Base-by-base conservation (phyloP, 2,113 vertebrate species). In the Actenoides lindsayi region DNA sequence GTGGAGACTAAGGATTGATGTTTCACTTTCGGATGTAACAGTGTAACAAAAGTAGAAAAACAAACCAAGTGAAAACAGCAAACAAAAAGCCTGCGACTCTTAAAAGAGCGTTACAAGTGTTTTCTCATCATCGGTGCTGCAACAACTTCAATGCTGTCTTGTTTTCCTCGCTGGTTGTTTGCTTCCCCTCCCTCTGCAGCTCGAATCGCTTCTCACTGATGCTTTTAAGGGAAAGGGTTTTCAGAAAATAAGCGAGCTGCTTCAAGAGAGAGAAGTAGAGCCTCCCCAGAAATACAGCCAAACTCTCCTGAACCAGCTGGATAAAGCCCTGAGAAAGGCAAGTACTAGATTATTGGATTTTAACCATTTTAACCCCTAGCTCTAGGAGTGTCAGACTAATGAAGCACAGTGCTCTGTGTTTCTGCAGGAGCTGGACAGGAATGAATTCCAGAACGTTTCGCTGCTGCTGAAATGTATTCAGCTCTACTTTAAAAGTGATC, bases 401-500 rank as follows among this genome's bases (percentile, higher is more conserved):
- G 14, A 35, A 33, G 46, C 12, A 0, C 1, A 30, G 16, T 3
- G 14, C 62, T 42, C 41, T 91, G 13, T 90, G 16, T 95, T 89
- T 82, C 50, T 75, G 17, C 54, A 99, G 99, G 98, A 98, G 91
- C 75, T 99, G 93, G 98, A 98, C 89, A 98, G 94, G 96, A 98
- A 98, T 41, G 97, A 98, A 37, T 98, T 98, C 31, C 80, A 62
- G 60, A 94, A 97, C 37, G 95, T 98, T 59, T 98, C 98, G 0
- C 70, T 99, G 33, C 81, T 99, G 80, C 86, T 99, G 95, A 98
- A 97, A 75, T 98, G 98, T 51, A 67, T 99, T 90, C 98, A 98
- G 81, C 65, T 83, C 31, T 98, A 98, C 82, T 90, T 97, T 42
- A 96, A 69, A 79, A 98, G 81, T 27, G 93, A 97, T 31, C 28